phyloP scores from a whole-genome alignment of 1,140 invertebrate species.

The Caenorhabditis remanei region DNA sequence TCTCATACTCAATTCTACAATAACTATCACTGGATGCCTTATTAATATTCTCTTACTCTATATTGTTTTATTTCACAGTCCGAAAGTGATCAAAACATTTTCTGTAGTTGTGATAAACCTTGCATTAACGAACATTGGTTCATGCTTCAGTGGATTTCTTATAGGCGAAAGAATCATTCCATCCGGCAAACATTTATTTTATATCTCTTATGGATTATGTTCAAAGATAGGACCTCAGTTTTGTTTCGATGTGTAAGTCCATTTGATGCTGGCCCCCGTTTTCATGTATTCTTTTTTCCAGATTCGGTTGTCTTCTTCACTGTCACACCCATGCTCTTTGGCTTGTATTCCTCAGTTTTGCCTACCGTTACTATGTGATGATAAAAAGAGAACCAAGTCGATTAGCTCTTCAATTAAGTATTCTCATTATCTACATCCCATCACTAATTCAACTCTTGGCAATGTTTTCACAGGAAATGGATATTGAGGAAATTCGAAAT shows the following conservation, averaged over 20 bases:
- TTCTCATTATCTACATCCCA: constrained; percentile 9
- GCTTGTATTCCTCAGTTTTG: neutral
- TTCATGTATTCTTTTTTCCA: neutral
- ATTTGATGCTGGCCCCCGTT: neutral
- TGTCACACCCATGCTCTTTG: constrained; percentile 11
- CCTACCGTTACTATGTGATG: neutral
- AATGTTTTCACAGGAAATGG: neutral
- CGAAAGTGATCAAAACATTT: constrained; percentile 32
- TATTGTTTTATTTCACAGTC: constrained; percentile 27
- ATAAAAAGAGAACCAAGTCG: neutral
- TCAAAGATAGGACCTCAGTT: neutral
- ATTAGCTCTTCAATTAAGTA: neutral
- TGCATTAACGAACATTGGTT: constrained; percentile 24
- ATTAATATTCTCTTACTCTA: neutral
- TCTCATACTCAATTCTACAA: neutral
- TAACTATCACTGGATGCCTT: constrained; percentile 3
- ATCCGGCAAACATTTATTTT: neutral
- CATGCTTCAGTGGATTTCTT: constrained; percentile 18
- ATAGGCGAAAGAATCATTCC: constrained; percentile 51
- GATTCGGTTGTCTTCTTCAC: constrained; percentile 13
- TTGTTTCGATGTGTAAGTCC: constrained; percentile 29
- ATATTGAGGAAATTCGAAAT: neutral
- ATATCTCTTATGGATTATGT: constrained; percentile 52
- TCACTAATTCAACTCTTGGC: constrained; percentile 38
- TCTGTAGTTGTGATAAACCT: constrained; percentile 46